Evolutionary conservation across 1,140 invertebrate species (phyloP).

Genomic region (Drosophila nasuta): DNA sequence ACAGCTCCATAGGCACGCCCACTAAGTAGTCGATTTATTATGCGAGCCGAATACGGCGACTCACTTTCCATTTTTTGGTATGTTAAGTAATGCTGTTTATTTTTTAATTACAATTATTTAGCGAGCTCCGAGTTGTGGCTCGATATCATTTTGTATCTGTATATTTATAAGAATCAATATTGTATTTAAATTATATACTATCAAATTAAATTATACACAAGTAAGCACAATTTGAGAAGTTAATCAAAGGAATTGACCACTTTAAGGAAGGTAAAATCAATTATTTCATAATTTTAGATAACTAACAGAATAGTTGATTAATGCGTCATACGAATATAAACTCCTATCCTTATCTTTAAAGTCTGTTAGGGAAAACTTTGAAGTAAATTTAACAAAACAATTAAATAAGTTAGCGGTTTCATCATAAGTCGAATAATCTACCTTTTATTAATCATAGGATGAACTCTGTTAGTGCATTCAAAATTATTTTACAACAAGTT

Average conservation of each 20-base stretch:
- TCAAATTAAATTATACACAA: slow-evolving; percentile 39
- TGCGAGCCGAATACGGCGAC: slow-evolving; percentile 9
- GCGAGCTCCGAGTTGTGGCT: slow-evolving; percentile 8
- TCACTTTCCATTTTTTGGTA: slow-evolving; percentile 47
- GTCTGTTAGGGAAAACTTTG: no score
- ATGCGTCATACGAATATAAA: background rate
- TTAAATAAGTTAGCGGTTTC: no score
- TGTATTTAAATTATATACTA: slow-evolving; percentile 64
- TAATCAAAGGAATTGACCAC: background rate
- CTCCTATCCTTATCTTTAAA: no score
- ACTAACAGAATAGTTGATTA: background rate
- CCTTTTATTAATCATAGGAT: no score
- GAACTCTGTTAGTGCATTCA: no score
- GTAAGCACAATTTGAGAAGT: slow-evolving; percentile 17
- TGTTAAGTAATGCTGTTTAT: slow-evolving; percentile 23
- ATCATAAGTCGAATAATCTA: no score
- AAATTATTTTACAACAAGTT: no score
- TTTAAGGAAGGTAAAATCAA: background rate
- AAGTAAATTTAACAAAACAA: no score
- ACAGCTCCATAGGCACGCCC: slow-evolving; percentile 64
- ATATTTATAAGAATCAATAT: slow-evolving; percentile 58
- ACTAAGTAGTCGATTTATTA: slow-evolving; percentile 59
- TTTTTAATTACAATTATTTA: slow-evolving; percentile 36
- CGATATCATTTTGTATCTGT: slow-evolving; percentile 34
- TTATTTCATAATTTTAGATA: no score